Evolutionary conservation across 2,797 vertebrate species (phyloP).

Genomic region (Petrocephalus sullivani): DNA sequence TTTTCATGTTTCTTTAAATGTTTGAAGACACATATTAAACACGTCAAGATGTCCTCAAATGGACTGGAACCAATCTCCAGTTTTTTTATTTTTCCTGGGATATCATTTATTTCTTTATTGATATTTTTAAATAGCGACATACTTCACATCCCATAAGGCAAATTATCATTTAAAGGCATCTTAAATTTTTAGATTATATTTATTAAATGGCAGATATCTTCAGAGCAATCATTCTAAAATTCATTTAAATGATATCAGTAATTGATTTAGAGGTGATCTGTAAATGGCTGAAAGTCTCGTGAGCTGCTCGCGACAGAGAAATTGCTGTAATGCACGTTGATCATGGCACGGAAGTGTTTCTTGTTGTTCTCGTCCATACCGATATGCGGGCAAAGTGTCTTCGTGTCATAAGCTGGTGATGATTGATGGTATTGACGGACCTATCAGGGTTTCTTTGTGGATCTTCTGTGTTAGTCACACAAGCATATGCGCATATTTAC

Average conservation of each 20-base stretch:
- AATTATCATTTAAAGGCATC: constrained; percentile 2
- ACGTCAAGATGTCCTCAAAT: too few species aligned
- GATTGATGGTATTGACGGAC: not conserved
- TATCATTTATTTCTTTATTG: not conserved
- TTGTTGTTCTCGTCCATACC: not conserved
- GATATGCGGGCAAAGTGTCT: not conserved
- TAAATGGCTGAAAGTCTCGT: not conserved
- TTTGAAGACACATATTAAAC: too few species aligned
- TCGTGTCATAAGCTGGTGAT: not conserved
- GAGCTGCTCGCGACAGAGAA: not conserved
- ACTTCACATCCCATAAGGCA: not conserved
- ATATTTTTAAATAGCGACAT: not conserved
- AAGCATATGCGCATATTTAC: not conserved
- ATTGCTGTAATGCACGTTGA: not conserved
- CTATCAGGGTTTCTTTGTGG: not conserved
- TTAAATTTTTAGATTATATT: not conserved
- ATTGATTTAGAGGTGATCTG: not conserved
- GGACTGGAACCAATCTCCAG: too few species aligned
- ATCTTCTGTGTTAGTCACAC: not conserved
- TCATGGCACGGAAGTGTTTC: not conserved
- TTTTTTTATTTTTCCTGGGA: not conserved
- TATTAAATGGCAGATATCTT: not conserved
- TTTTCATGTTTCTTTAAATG: too few species aligned
- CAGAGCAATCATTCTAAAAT: not conserved
- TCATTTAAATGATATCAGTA: not conserved